Conservation (phyloP, 2,113 vertebrate species). For the Cebus imitator region DNA sequence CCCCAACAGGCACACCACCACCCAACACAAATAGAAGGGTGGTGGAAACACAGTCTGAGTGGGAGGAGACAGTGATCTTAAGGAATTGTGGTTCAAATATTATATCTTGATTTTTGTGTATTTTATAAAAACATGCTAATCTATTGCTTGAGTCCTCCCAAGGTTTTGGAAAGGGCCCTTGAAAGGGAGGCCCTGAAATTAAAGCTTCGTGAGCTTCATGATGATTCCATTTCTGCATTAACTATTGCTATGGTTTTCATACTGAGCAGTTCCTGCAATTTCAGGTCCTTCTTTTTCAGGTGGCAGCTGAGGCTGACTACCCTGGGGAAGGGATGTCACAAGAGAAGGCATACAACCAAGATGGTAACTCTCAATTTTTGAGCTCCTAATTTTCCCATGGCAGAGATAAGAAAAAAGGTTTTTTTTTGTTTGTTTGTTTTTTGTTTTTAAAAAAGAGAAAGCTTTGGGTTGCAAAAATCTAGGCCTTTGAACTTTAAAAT, state of each 20-base stretch:
- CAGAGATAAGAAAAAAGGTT: background rate
- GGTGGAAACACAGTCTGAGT: background rate
- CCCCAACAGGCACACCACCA: too few species aligned
- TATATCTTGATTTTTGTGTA: background rate
- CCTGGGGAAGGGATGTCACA: background rate
- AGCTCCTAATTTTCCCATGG: background rate
- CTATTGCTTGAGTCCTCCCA: too few species aligned
- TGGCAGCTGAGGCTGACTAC: background rate
- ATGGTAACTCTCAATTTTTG: background rate
- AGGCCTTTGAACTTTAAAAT: background rate
- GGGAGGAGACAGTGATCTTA: background rate
- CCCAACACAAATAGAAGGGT: background rate
- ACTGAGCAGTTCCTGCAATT: background rate
- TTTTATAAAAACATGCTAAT: background rate
- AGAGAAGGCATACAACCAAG: background rate
- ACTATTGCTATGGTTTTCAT: background rate
- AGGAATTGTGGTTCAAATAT: background rate
- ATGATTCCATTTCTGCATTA: background rate
- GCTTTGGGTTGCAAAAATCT: background rate
- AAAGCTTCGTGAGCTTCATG: background rate
- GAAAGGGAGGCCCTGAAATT: background rate
- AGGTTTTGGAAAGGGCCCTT: background rate
- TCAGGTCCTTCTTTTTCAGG: background rate
- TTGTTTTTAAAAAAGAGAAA: background rate
- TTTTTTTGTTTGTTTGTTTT: background rate